These are phyloP conservation scores for Tenebrio molitor DNA, from an alignment of 1,140 invertebrate species.

Conservation along the genomic window DNA sequence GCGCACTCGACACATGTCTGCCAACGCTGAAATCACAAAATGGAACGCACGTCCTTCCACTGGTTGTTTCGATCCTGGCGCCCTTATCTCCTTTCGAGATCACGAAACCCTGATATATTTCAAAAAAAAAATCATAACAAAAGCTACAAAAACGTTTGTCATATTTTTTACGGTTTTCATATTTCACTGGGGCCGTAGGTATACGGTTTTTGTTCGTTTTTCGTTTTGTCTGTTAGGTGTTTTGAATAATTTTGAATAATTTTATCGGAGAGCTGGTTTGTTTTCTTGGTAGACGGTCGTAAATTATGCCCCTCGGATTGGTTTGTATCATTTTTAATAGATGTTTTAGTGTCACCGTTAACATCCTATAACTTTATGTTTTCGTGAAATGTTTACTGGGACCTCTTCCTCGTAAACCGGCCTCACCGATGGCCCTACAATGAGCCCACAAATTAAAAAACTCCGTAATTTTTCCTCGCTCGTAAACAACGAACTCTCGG, in stretches of 20 bases:
- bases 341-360: slow-evolving; percentile 28
- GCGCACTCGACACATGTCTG: slow-evolving; percentile 39
- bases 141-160: slow-evolving; percentile 61
- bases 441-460: no score
- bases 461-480: no score
- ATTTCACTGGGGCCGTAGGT: slow-evolving; percentile 53
- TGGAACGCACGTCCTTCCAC: neutral
- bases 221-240: slow-evolving; percentile 52
- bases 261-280: slow-evolving; percentile 54
- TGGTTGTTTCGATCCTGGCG: slow-evolving; percentile 45
- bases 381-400: neutral
- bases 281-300: slow-evolving; percentile 50
- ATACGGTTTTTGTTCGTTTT: slow-evolving; percentile 42
- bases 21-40: slow-evolving; percentile 12
- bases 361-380: slow-evolving; percentile 4
- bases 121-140: slow-evolving; percentile 61
- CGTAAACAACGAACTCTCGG: no score
- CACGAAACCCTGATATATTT: slow-evolving; percentile 57
- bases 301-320: slow-evolving; percentile 50
- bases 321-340: slow-evolving; percentile 50
- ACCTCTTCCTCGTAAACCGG: no score
- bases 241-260: slow-evolving; percentile 64
- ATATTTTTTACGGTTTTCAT: slow-evolving; percentile 64
- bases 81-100: slow-evolving; percentile 56
- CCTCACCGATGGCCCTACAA: no score